These are phyloP conservation scores for Stigmatopora argus DNA, from an alignment of 2,113 vertebrate species.

Conservation along the genomic window DNA sequence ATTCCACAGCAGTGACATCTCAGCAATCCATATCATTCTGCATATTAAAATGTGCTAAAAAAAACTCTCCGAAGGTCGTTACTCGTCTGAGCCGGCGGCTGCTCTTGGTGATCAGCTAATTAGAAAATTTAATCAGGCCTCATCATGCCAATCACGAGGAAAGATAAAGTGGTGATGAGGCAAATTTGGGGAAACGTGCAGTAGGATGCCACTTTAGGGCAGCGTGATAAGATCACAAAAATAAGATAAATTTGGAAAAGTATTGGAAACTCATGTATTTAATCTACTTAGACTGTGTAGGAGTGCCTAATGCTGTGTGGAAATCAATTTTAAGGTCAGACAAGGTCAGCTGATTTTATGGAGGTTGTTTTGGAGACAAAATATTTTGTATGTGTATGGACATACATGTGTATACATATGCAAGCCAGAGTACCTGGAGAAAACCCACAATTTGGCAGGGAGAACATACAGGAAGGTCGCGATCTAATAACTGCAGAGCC, in stretches of 20 bases:
- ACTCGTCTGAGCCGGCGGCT: conserved; percentile 29
- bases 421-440: too few relatives aligned
- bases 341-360: background rate
- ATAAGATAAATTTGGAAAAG: background rate
- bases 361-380: background rate
- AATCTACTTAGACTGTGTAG: background rate
- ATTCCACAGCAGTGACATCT: background rate
- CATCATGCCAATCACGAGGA: background rate
- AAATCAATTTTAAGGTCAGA: background rate
- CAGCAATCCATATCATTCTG: conserved; percentile 3
- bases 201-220: background rate
- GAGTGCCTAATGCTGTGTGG: background rate
- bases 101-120: conserved; percentile 60
- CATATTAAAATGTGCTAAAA: background rate
- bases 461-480: too few relatives aligned
- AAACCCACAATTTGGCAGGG: too few relatives aligned
- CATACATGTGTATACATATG: too few relatives aligned
- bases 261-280: background rate
- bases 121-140: conserved; percentile 65
- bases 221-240: background rate
- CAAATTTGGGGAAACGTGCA: background rate
- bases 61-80: conserved; percentile 6
- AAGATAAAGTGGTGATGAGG: background rate
- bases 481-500: too few relatives aligned
- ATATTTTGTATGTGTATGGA: too few relatives aligned